phyloP scores from a whole-genome alignment of 1,140 invertebrate genomes.

The Drosophila funebris region DNA sequence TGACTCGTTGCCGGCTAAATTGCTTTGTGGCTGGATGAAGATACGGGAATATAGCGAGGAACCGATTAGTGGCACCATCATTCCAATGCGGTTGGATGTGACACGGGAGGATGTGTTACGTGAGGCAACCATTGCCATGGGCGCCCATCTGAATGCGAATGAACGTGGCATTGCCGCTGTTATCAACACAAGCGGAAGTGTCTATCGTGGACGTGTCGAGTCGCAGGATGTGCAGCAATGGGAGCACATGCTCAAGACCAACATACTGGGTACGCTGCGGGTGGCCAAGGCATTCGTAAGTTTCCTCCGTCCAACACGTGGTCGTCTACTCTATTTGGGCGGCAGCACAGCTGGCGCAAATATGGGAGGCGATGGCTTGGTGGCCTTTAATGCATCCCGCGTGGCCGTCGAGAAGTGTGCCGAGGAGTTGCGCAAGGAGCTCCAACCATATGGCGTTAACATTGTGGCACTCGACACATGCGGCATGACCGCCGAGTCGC shows the following conservation, averaged over 20 bases:
- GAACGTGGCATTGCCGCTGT: conserved; percentile 93
- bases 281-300: conserved; percentile 90
- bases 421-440: conserved; percentile 87
- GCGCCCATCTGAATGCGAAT: conserved; percentile 91
- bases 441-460: conserved; percentile 88
- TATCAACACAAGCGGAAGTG: conserved; percentile 90
- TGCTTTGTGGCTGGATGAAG: conserved; percentile 87
- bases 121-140: conserved; percentile 90
- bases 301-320: conserved; percentile 85
- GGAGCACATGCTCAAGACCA: conserved; percentile 90
- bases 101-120: conserved; percentile 91
- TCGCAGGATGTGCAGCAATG: conserved; percentile 89
- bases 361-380: conserved; percentile 85
- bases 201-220: conserved; percentile 88
- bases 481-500: conserved; percentile 87
- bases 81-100: conserved; percentile 90
- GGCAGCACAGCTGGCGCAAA: conserved; percentile 48
- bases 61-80: conserved; percentile 84
- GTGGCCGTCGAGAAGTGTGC: conserved; percentile 90
- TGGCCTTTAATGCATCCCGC: conserved; percentile 88
- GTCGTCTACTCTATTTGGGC: conserved; percentile 87
- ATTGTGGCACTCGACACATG: conserved; percentile 91
- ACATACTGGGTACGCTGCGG: conserved; percentile 90
- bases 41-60: conserved; percentile 85
- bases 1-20: conserved; percentile 84